Percentiles rank a stretch among this genome's conserved stretches.
phyloP scores from a whole-genome alignment of 2,797 vertebrate species.

The Sciurus carolinensis region DNA sequence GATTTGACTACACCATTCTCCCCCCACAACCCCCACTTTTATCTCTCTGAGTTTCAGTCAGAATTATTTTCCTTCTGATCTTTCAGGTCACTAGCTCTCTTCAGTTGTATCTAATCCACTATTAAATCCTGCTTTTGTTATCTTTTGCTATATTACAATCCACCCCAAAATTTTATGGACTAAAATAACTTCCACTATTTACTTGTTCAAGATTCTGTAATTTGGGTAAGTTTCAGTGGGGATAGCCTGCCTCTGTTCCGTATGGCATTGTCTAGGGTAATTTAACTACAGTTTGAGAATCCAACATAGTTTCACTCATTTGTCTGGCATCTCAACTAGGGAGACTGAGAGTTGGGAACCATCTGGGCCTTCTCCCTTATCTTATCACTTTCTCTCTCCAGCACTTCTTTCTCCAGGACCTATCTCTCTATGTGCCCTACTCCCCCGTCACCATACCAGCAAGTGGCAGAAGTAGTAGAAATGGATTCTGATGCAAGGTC shows the following conservation, averaged over 20 bases:
- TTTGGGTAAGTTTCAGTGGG: not conserved
- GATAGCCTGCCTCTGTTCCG: not conserved
- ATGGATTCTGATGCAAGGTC: not conserved
- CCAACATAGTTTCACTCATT: not conserved
- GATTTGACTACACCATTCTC: not conserved
- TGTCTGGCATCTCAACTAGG: not conserved
- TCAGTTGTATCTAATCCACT: not conserved
- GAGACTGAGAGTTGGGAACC: not conserved
- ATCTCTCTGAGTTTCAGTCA: not conserved
- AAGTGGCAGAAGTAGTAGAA: not conserved
- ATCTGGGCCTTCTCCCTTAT: not conserved
- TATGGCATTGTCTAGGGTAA: not conserved
- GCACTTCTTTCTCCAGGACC: not conserved
- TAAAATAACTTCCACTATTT: constrained; percentile 12
- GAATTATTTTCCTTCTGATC: not conserved
- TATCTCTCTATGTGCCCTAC: not conserved
- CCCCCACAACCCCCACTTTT: not conserved
- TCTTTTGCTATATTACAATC: constrained; percentile 5
- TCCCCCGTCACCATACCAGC: not conserved
- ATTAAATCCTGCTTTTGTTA: not conserved
- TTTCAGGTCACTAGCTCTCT: constrained; percentile 3
- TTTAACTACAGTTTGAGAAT: not conserved
- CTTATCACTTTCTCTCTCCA: not conserved
- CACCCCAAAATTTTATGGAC: not conserved
- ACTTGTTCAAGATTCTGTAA: not conserved